Base-by-base conservation (phyloP, 1,140 invertebrate genomes). In the Reticulitermes speratus region DNA sequence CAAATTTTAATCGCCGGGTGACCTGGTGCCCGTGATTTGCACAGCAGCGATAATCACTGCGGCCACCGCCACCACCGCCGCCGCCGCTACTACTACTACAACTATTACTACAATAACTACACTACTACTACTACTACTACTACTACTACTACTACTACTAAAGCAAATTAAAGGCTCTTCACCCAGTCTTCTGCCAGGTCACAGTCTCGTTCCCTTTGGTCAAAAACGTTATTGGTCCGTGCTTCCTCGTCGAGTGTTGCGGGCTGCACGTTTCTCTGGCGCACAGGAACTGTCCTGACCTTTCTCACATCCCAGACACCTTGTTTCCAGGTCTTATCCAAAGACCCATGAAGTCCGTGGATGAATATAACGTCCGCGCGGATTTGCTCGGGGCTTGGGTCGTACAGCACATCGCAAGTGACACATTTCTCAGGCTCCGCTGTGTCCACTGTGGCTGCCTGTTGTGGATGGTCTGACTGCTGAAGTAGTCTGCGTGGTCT, bases 271-370 rank as follows among this genome's bases (percentile, higher is more conserved):
- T 55, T 25, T 9, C 44, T 65, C 55, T 16, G n/a, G 12, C 23
- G 65, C 84, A 81, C 6, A 32, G 84, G 86, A 38, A 65, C 81
- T 14, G 81, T 38, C 11, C 82, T 69, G 44, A 84, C 69, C 32
- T 45, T 23, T 23, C 0, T 32, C 82, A 45, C 75, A 14, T 83
- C 81, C 86, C 44, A 86, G 75, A 32, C 25, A 9, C 92, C 93
- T 88, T 94, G 93, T 86, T 90, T 92, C 93, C 93, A 94, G 0
- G 93, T 94, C 45, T 92, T 92, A 1, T 91, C 89, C 65, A 93
- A 87, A 12, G 93, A 93, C 5, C 93, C 93, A 87, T 93, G 93
- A 12, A 94, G 90, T 0, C 93, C 93, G 87, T 94, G 93, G 32
- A 94, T 91, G n/a, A 94, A 93, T 9, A 94, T 91, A 25, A 94